Evolutionary conservation across 2,888 invertebrate species (phyloP).

Genomic region (Cacoxenus indagator): DNA sequence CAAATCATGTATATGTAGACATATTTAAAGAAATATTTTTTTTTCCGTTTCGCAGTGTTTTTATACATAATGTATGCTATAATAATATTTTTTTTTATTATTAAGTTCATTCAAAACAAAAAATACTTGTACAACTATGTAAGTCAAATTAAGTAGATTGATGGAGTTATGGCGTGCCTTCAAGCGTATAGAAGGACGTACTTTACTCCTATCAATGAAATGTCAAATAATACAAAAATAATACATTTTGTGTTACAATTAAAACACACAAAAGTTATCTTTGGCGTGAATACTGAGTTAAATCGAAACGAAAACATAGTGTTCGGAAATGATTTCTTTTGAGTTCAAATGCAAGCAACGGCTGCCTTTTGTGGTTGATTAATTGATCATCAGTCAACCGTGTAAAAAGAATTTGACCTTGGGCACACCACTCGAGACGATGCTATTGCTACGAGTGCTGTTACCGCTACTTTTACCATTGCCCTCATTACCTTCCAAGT

Average conservation of each 20-base stretch:
- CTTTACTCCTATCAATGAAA: too few relatives aligned
- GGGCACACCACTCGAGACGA: conserved; percentile 51
- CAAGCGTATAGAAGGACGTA: too few relatives aligned
- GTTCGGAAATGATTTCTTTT: not conserved
- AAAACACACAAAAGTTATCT: conserved; percentile 43
- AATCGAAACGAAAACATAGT: not conserved
- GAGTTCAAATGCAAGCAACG: not conserved
- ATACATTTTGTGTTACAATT: too few relatives aligned
- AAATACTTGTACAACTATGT: too few relatives aligned
- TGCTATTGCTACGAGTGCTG: conserved; percentile 56
- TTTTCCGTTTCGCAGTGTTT: too few relatives aligned
- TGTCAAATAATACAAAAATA: not conserved
- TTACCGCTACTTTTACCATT: conserved; percentile 55
- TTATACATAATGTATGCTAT: too few relatives aligned
- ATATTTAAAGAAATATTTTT: too few relatives aligned
- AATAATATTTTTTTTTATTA: too few relatives aligned
- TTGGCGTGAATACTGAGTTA: conserved; percentile 59
- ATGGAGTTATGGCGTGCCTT: too few relatives aligned
- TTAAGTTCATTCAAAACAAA: too few relatives aligned
- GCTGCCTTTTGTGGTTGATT: not conserved
- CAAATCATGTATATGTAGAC: too few relatives aligned
- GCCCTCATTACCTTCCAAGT: conserved; percentile 67
- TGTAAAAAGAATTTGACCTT: conserved; percentile 68
- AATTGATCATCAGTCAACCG: conserved; percentile 30
- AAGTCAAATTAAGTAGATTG: too few relatives aligned